phyloP scores from a whole-genome alignment of 2,888 invertebrate species.

The Pseudolycoriella hygida region DNA sequence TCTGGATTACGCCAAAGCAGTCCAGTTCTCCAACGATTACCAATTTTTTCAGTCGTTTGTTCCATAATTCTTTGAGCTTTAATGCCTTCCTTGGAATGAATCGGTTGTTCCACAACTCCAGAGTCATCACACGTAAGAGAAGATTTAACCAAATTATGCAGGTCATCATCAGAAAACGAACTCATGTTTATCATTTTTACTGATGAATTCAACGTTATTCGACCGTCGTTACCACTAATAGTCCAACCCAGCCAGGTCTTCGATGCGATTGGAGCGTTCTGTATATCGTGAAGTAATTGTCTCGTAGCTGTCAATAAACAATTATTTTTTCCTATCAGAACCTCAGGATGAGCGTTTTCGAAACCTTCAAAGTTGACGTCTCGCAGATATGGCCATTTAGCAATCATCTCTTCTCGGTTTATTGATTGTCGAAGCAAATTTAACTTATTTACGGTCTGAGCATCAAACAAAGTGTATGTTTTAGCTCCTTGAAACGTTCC shows the following conservation, averaged over 20 bases:
- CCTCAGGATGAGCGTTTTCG: conserved; percentile 1
- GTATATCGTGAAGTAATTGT: conserved; percentile 3
- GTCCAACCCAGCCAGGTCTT: conserved; percentile 12
- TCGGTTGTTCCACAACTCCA: neutral
- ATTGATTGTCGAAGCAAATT: neutral
- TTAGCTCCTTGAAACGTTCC: neutral
- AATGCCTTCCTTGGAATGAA: neutral
- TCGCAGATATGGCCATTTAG: neutral
- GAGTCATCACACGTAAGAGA: neutral
- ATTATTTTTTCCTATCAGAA: conserved; percentile 7
- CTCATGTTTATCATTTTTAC: neutral
- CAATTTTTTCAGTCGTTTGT: neutral
- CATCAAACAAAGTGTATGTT: neutral
- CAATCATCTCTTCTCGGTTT: neutral
- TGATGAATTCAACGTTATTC: neutral
- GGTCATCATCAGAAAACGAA: neutral
- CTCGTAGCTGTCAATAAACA: conserved; percentile 6
- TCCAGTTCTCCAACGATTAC: neutral
- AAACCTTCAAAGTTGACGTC: neutral
- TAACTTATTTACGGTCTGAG: neutral
- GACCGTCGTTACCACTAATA: conserved; percentile 6
- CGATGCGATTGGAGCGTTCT: conserved; percentile 10
- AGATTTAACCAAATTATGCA: neutral
- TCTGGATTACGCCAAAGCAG: neutral
- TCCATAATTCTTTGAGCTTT: neutral